Conservation (phyloP, 2,797 vertebrate genomes). For the Megaceryle alcyon region DNA sequence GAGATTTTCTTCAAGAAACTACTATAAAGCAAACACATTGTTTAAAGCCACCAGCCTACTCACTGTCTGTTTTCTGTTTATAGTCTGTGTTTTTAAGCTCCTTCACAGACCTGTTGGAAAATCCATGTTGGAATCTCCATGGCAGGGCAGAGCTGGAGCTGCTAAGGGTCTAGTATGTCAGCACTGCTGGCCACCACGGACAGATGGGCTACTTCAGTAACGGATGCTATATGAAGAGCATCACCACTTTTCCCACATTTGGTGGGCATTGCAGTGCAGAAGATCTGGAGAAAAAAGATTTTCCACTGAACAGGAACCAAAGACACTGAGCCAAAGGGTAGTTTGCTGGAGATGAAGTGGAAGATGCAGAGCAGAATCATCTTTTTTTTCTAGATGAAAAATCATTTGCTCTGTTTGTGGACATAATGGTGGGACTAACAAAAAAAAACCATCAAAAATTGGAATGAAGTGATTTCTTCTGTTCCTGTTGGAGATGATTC, state of each 20-base stretch:
- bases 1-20: neutral
- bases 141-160: neutral
- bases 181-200: neutral
- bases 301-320: neutral
- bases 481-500: neutral
- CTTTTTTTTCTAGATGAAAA: neutral
- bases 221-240: neutral
- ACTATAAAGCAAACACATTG: neutral
- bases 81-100: neutral
- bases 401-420: neutral
- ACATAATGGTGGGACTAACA: neutral
- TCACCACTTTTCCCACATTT: neutral
- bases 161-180: rapidly evolving
- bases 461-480: neutral
- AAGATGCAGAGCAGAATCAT: neutral
- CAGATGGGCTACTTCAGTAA: neutral
- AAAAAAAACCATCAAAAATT: neutral
- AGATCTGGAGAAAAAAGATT: neutral
- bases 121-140: neutral
- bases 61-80: neutral
- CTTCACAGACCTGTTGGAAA: neutral
- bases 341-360: neutral
- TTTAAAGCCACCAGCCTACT: neutral
- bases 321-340: neutral
- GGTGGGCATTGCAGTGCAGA: neutral